Conservation (phyloP, 2,113 vertebrate genomes). For the Asarcornis scutulata region DNA sequence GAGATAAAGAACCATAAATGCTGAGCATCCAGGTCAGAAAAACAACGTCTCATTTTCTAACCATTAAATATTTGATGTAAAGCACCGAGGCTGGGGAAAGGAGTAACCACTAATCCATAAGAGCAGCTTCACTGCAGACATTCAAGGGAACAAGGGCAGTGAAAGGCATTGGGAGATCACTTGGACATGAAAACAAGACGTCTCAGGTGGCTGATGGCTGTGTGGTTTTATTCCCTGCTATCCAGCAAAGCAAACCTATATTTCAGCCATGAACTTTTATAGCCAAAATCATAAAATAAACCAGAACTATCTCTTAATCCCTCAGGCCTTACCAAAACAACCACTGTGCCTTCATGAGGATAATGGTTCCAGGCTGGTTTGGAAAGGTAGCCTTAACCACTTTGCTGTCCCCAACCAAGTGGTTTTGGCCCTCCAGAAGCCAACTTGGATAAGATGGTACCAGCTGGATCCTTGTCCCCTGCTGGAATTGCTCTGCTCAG, state of each 20-base stretch:
- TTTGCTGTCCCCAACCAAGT: neutral
- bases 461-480: neutral
- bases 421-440: neutral
- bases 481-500: neutral
- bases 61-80: conserved; percentile 1
- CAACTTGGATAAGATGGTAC: neutral
- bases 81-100: neutral
- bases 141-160: neutral
- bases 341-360: rapidly evolving
- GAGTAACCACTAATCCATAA: neutral
- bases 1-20: neutral
- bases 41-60: neutral
- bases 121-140: neutral
- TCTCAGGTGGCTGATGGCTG: neutral
- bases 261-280: neutral
- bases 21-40: neutral
- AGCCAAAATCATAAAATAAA: rapidly evolving
- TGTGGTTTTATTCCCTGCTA: neutral
- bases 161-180: neutral
- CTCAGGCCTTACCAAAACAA: neutral
- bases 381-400: neutral
- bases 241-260: neutral
- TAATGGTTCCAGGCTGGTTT: neutral
- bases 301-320: neutral
- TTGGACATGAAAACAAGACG: neutral